Evolutionary conservation across 2,113 vertebrate species (phyloP).

Genomic region (Stegostoma tigrinum): DNA sequence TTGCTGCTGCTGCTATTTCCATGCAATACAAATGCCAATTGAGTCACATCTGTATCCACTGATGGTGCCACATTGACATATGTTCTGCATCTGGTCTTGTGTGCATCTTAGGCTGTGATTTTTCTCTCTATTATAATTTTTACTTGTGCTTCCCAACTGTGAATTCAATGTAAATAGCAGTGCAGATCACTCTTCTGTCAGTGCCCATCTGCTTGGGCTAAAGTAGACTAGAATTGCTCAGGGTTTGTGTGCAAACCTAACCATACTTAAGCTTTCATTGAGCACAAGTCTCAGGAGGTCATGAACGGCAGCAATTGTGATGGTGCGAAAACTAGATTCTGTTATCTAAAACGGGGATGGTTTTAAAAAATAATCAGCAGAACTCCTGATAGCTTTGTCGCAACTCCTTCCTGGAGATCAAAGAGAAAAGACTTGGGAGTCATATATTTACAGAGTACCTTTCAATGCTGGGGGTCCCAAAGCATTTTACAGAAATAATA

Average conservation of each 20-base stretch:
- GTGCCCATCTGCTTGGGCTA: not conserved
- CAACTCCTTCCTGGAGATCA: not conserved
- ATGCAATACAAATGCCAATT: slow-evolving; percentile 13
- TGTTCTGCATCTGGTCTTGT: slow-evolving; percentile 30
- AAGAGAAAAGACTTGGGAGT: not conserved
- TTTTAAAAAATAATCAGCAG: not conserved
- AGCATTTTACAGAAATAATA: not conserved
- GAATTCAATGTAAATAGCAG: not conserved
- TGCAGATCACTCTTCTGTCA: not conserved
- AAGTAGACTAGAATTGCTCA: not conserved
- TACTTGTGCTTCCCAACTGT: not conserved
- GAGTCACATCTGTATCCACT: slow-evolving; percentile 28
- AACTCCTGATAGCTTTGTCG: not conserved
- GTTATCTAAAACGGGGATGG: not conserved
- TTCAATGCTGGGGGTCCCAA: not conserved
- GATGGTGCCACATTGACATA: slow-evolving; percentile 20
- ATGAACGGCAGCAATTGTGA: not conserved
- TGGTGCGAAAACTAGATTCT: not conserved
- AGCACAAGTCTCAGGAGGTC: not conserved
- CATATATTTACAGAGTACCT: not conserved
- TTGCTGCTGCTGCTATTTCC: slow-evolving; percentile 24
- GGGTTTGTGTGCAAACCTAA: not conserved
- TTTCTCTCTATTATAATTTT: slow-evolving; percentile 12
- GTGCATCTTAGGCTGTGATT: slow-evolving; percentile 21
- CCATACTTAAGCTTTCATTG: not conserved